Conservation (phyloP, 2,888 invertebrate genomes). For the Eilema caniola region DNA sequence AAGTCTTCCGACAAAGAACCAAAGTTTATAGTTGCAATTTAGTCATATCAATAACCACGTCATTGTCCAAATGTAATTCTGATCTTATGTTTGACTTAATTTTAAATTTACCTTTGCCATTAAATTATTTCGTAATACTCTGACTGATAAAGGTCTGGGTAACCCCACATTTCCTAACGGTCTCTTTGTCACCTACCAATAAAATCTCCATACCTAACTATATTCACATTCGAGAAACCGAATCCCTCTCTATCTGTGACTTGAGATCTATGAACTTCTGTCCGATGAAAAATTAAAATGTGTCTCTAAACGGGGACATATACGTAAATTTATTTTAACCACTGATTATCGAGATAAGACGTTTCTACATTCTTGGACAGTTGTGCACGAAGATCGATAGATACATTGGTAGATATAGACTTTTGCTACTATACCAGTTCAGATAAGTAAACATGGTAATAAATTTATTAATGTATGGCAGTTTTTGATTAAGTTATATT, state of each 20-base stretch:
- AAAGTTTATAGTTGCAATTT: no score
- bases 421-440: slow-evolving; percentile 18
- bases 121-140: neutral
- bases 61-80: neutral
- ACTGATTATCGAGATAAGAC: slow-evolving; percentile 17
- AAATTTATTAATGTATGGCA: slow-evolving; percentile 36
- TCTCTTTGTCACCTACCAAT: neutral
- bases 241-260: slow-evolving; percentile 11
- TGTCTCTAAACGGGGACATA: slow-evolving; percentile 13
- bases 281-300: slow-evolving; percentile 18
- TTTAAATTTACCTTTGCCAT: neutral
- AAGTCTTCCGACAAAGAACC: no score
- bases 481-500: no score
- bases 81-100: neutral
- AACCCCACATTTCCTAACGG: neutral
- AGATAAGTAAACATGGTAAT: slow-evolving; percentile 33
- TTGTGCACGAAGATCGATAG: slow-evolving; percentile 7
- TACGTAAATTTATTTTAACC: slow-evolving; percentile 17
- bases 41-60: no score
- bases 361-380: slow-evolving; percentile 30
- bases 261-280: slow-evolving; percentile 15
- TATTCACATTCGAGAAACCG: slow-evolving; percentile 29
- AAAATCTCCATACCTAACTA: slow-evolving; percentile 3
- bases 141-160: neutral
- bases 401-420: no score